Evolutionary conservation across 2,797 vertebrate genomes (phyloP).

Genomic region (Carduelis carduelis): DNA sequence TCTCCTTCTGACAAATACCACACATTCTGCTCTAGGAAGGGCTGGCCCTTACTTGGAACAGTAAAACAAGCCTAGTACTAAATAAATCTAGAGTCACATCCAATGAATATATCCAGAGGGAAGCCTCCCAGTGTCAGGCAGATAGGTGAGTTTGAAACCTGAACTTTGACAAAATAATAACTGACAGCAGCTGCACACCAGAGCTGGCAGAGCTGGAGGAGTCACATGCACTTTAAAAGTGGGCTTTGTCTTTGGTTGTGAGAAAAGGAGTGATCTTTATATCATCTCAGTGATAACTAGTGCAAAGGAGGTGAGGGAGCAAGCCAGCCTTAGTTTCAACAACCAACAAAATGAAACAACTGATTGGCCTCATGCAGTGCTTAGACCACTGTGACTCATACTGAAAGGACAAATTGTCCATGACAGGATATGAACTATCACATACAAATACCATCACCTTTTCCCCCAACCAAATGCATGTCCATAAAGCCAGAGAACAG

Average conservation of each 20-base stretch:
- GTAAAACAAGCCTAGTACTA: neutral
- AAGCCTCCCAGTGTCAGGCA: neutral
- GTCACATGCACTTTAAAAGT: rapidly evolving
- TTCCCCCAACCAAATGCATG: neutral
- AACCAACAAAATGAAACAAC: neutral
- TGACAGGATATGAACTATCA: neutral
- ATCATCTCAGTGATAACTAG: neutral
- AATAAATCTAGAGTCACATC: neutral
- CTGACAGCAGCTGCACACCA: neutral
- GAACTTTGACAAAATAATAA: neutral
- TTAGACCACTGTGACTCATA: neutral
- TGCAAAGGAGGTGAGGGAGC: neutral
- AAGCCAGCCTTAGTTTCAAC: neutral
- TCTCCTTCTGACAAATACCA: neutral
- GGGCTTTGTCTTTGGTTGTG: neutral
- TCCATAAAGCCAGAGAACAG: neutral
- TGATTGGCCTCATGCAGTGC: neutral
- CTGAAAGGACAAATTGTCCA: neutral
- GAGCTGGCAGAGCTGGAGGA: neutral
- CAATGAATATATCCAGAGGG: neutral
- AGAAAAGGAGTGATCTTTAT: neutral
- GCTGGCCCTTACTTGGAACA: neutral
- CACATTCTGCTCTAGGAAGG: neutral
- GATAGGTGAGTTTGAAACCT: neutral
- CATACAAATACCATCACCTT: neutral